Base-by-base conservation (phyloP, 2,113 vertebrate genomes). In the Rhabdornis inornatus region DNA sequence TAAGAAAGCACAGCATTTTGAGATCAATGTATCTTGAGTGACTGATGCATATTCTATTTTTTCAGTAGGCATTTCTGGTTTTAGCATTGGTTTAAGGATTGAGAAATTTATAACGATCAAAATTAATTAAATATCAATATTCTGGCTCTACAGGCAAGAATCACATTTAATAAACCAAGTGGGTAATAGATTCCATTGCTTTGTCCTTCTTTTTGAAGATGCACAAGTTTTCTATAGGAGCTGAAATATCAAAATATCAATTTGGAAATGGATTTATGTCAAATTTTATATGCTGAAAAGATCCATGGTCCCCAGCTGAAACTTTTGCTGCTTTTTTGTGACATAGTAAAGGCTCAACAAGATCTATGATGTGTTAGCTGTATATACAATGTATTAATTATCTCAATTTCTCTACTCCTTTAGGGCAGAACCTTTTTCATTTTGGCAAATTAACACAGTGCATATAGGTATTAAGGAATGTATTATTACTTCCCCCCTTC, bases 251-350 rank as follows among this genome's bases (percentile, higher is more conserved):
- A 81, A 24, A 89, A 50, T 76, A 71, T 35, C 53, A 35, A 24
- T 84, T 87, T 92, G 80, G 81, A 96, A 91, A 71, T 30, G 20
- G 68, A 77, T 88, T 92, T 78, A n/a, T 91, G 42, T 53, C 50
- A 78, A 52, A 66, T 76, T 94, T 90, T 72, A 37, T 61, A 37
- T 7, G 6, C 53, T 88, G 10, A 15, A 79, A 94, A 64, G 63
- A 75, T 37, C 68, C 7, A 3, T 49, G 66, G 35, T 52, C 50
- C 50, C 63, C 61, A 74, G 0, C 8, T 65, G 56, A 90, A 89
- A 76, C 20, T 25, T 76, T 49, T 90, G 69, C 56, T 85, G n/a
- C 40, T 64, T 68, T 83, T 61, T 59, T 4, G 1, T 44, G 52
- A 23, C 39, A 44, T 4, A 74, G 17, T 28, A 63, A 86, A 91